Conservation (phyloP, 2,888 invertebrate species). For the Sympetrum striolatum region DNA sequence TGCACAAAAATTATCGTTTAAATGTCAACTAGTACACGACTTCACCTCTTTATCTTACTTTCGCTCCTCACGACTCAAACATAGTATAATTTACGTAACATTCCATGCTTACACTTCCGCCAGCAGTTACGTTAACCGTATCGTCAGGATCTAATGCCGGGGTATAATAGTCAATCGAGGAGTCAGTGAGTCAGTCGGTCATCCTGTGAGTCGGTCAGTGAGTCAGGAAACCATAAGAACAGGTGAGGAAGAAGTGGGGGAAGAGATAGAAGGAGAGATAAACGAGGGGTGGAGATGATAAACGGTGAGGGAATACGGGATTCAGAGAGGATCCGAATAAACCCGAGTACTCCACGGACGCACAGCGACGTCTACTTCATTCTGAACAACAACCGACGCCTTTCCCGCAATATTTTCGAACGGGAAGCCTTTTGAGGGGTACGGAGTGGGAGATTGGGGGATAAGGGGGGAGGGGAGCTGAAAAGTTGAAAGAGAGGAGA, state of each 20-base stretch:
- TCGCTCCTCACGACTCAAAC: neutral
- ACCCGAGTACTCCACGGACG: neutral
- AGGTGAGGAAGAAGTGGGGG: constrained; percentile 9
- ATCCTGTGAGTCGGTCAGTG: constrained; percentile 27
- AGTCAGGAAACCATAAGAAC: constrained; percentile 33
- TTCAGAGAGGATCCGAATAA: neutral
- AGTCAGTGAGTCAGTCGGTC: constrained; percentile 42
- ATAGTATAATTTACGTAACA: neutral
- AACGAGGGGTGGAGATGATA: neutral
- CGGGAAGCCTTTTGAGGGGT: constrained; percentile 2
- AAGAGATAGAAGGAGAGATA: neutral
- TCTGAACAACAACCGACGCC: neutral
- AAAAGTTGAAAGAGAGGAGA: neutral
- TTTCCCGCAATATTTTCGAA: constrained; percentile 9
- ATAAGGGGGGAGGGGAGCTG: neutral
- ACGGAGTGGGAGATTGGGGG: neutral
- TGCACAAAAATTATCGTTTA: too few species aligned
- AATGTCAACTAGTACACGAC: too few species aligned
- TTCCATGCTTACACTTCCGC: neutral
- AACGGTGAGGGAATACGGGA: neutral
- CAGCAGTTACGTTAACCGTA: neutral
- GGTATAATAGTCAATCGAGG: neutral
- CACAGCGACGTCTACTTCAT: neutral
- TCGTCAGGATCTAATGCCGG: neutral
- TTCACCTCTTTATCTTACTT: neutral